Percentiles rank a stretch among this genome's conserved stretches.
These are phyloP conservation scores for Oeneis ivallda DNA, from an alignment of 2,888 invertebrate species.

Conservation along the genomic window DNA sequence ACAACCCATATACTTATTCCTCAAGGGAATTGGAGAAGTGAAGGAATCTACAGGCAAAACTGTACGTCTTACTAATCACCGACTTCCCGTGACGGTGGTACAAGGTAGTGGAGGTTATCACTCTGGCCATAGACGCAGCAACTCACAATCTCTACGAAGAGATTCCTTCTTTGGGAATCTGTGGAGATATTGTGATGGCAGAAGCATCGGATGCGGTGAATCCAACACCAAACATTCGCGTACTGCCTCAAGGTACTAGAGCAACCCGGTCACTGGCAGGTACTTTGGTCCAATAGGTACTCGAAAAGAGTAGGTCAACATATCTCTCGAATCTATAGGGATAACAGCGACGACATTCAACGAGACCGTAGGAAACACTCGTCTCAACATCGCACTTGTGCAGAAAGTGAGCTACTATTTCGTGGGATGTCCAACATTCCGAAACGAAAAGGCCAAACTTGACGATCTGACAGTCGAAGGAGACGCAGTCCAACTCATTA, in stretches of 20 bases:
- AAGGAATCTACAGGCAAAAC: neutral
- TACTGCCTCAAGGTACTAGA: neutral
- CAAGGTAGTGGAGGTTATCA: neutral
- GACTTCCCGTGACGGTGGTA: neutral
- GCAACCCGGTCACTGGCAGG: neutral
- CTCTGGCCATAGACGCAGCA: neutral
- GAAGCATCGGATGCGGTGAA: neutral
- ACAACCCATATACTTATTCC: neutral
- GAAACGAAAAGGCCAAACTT: no score
- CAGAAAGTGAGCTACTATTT: no score
- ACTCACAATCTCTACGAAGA: constrained; percentile 1
- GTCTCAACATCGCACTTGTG: no score
- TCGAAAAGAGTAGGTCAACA: no score
- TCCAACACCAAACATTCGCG: neutral
- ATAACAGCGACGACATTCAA: no score
- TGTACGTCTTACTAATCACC: neutral
- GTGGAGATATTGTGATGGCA: neutral
- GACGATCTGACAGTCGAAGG: no score
- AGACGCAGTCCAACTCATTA: no score
- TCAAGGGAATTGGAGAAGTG: neutral
- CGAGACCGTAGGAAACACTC: no score
- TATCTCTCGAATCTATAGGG: no score
- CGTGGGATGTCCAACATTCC: no score
- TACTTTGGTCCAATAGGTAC: neutral
- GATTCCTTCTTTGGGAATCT: neutral